Evolutionary conservation across 2,113 vertebrate species (phyloP), one percentile per base, ranked within the genome.

Genomic region (Hemichromis elongatus): DNA sequence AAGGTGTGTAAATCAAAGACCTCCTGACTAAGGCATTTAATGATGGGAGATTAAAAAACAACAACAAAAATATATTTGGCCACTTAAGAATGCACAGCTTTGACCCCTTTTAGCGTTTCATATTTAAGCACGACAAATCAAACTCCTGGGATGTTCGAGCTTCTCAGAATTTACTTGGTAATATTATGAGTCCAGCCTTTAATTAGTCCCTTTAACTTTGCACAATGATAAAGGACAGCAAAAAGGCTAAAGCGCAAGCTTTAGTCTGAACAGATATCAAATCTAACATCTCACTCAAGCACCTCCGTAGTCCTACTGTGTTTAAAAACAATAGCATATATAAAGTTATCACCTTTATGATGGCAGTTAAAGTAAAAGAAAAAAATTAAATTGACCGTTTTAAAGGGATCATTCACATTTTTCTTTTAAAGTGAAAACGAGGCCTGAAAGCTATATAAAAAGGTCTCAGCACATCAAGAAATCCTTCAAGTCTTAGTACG

Each of bases 11-110:
- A 78, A 26, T 61, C 68, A 52, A 73, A 89, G 79, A 81, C 85
- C 84, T 90, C 90, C 89, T 70, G 85, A 47, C 37, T 84, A 91
- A 91, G 85, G 86, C 82, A 84, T 80, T 70, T 13, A 83, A 86
- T 83, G 82, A 89, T 52, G 28, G 55, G 40, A 87, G 79, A 86
- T 37, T n/a, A 63, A 35, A 9, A 61, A 35, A 57, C 7, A 56
- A 21, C 14, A 21, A 68, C 7, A 26, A 42, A 70, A 9, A 70
- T 70, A 47, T 63, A 83, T 89, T 89, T 85, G 66, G 81, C 85
- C 86, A 56, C 3, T 78, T 18, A 59, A 54, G 45, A 56, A 82
- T 78, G 30, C 52, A 21, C 3, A 61, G 54, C 18, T 50, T 50
- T 24, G 24, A 21, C 18, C 40, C 56, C 80, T 70, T 80, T 40